Base-by-base conservation (phyloP, 2,888 invertebrate genomes). In the Acleris laterana region DNA sequence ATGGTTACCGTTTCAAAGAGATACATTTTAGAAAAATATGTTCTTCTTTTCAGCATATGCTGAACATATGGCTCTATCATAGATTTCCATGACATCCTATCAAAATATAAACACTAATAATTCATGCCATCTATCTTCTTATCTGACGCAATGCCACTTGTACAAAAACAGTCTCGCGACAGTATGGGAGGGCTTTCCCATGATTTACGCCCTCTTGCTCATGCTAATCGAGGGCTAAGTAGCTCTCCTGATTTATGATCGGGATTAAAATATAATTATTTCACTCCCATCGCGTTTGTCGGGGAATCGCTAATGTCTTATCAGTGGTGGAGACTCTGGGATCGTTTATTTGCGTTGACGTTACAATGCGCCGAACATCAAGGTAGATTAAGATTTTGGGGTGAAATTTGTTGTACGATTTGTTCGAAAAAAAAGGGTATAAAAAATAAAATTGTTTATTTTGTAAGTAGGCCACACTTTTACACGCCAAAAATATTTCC, bases 181-280 rank as follows among this genome's bases (percentile, higher is more conserved):
- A 17, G 32, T 17, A 72, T 74, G 73, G 76, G 79, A 70, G 75
- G 79, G 73, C 60, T 67, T 72, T 79, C 32, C 32, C 74, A 83
- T 88, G 87, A 88, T 87, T 84, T 87, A 91, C 83, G 70, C 77
- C 73, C 85, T 83, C 90, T 90, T 89, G 89, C 89, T 86, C 81
- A 92, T 92, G 91, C 89, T 92, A 92, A 92, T 92, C 89, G 89
- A 75, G 79, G 77, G 81, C 82, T 86, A 84, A 87, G 87, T 82
- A 83, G 81, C 84, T 73, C 73, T 60, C 71, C 79, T 83, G 87
- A 87, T 87, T 87, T 87, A 87, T 82, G 62, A 74, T 75, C 62
- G 4, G 80, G 83, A 81, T 86, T 85, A 79, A 82, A 81, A 80
- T 84, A 84, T 82, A 84, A 86, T 85, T 85, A 85, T 86, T 85